phyloP scores from a whole-genome alignment of 2,113 vertebrate species.

The Dipodomys merriami region DNA sequence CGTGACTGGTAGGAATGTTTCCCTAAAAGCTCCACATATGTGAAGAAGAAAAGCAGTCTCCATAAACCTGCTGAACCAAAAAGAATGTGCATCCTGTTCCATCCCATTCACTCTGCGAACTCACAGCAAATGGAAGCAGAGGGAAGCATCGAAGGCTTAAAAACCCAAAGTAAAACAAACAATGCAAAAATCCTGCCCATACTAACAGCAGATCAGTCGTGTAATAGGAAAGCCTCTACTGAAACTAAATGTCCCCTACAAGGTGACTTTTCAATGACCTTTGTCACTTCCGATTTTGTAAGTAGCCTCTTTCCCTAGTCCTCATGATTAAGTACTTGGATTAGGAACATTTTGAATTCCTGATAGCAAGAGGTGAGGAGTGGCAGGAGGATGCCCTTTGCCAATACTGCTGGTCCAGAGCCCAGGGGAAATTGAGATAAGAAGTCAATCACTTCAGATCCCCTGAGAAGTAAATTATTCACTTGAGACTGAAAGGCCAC shows the following conservation, averaged over 20 bases:
- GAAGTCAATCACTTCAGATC: constrained; percentile 14
- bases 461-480: constrained; percentile 30
- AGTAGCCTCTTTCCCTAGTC: neutral
- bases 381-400: neutral
- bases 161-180: neutral
- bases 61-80: constrained; percentile 60
- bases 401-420: neutral
- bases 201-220: neutral
- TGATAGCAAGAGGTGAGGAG: fast-evolving
- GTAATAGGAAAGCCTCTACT: neutral
- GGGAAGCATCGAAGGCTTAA: neutral
- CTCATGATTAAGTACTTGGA: neutral
- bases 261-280: constrained; percentile 4
- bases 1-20: constrained; percentile 43
- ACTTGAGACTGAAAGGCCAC: constrained; percentile 22
- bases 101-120: constrained; percentile 44
- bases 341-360: neutral
- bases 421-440: neutral
- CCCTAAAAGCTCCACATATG: constrained; percentile 36
- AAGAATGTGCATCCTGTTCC: constrained; percentile 47
- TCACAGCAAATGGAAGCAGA: neutral
- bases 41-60: constrained; percentile 51
- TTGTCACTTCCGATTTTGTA: constrained; percentile 23
- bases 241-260: constrained; percentile 26
- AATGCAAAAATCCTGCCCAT: neutral